phyloP scores from a whole-genome alignment of 2,113 vertebrate genomes.

The Ailuropoda melanoleuca region DNA sequence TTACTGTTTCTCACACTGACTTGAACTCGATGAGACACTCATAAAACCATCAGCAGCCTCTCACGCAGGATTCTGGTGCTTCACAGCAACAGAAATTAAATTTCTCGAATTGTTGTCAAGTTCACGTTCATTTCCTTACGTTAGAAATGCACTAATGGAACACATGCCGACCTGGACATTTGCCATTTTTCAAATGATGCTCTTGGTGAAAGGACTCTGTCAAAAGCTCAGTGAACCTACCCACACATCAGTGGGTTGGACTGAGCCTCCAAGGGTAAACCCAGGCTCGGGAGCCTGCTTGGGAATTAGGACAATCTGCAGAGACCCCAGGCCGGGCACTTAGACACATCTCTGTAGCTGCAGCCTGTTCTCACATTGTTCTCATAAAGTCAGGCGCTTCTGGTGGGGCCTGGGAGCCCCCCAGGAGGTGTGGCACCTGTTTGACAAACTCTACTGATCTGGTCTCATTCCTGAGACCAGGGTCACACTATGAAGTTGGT shows the following conservation, averaged over 20 bases:
- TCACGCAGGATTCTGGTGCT: slow-evolving; percentile 29
- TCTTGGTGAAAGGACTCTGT: slow-evolving; percentile 28
- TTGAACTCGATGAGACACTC: slow-evolving; percentile 53
- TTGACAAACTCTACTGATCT: not conserved
- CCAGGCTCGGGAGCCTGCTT: not conserved
- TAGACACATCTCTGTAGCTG: not conserved
- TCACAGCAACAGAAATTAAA: slow-evolving; percentile 45
- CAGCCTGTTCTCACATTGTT: not conserved
- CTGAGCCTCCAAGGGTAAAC: not conserved
- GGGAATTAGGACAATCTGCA: not conserved
- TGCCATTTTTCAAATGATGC: slow-evolving; percentile 3
- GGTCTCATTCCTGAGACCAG: not conserved
- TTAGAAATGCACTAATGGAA: slow-evolving; percentile 67
- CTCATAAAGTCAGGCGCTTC: not conserved
- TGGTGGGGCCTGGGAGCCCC: not conserved
- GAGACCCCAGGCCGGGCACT: accelerated
- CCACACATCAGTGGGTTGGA: not conserved
- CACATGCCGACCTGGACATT: slow-evolving; percentile 59
- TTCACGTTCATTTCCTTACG: slow-evolving; percentile 32
- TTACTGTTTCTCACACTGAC: slow-evolving; percentile 64
- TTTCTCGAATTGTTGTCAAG: slow-evolving; percentile 57
- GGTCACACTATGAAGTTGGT: not conserved
- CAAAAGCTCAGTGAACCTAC: not conserved
- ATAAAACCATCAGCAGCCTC: slow-evolving; percentile 64
- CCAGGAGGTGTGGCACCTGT: too few species aligned